Evolutionary conservation across 1,140 invertebrate species (phyloP), one percentile per base, ranked within the genome.

Genomic region (Drosophila ercepeae): DNA sequence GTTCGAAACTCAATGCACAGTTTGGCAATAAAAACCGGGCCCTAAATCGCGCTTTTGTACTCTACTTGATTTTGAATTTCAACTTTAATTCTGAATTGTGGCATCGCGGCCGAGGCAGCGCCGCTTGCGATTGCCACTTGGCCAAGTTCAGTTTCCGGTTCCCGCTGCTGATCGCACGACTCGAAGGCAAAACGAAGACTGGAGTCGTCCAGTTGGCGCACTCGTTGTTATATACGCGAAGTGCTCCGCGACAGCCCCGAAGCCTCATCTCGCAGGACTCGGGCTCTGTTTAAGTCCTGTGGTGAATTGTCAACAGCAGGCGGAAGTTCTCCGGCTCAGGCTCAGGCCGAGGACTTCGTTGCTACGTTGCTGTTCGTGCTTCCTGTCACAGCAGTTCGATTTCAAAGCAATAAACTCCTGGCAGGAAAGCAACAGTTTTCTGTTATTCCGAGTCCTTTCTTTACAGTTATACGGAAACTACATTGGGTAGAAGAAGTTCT

Each of bases 121-220:
- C 36, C 36, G 16, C n/a, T 39, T 52, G 75, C 60, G 61, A 25
- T 71, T 55, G 60, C 55, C 60, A 34, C 29, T 42, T 60, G 60
- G 60, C 55, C 55, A 58, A 46, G 53, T 27, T 44, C 44, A 49
- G 61, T 48, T 65, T 59, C 52, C 51, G 39, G 41, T 50, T 79
- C 21, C 71, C 75, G 51, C 74, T 72, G 78, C 55, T 78, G 78
- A 83, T 79, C 84, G 84, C 84, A 89, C 84, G 74, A 89, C 76
- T 89, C 79, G 78, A 75, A 89, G 79, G 73, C 76, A 84, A 89
- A 89, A 89, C 84, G 84, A 89, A 89, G 84, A 89, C 84, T 89
- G 76, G 78, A 74, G 49, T 79, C 57, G 36, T 51, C 52, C 69
- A 86, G 63, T 82, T 82, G 74, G 77, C 82, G 82, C 82, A 86